Base-by-base conservation (phyloP, 2,888 invertebrate genomes). In the Nezara viridula region DNA sequence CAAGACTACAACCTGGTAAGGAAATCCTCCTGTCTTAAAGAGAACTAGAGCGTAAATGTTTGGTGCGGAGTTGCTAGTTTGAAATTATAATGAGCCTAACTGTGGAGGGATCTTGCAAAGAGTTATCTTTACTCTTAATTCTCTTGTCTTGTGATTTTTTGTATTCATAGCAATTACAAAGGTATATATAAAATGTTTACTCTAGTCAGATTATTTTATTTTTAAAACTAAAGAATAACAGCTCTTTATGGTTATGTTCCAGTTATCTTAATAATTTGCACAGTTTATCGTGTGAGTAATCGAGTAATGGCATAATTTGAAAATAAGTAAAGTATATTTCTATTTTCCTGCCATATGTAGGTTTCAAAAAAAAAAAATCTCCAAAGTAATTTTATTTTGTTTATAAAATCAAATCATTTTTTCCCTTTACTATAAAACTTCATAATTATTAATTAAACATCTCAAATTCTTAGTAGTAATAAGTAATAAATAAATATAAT, bases 81-180 rank as follows among this genome's bases (percentile, higher is more conserved):
- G 81, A 47, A 81, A 44, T 81, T 81, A 81, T 81, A 81, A 81
- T 81, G 14, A 81, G 44, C 44, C 24, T 81, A 77, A 73, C 73
- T 32, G 27, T 19, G 32, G 73, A n/a, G 73, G 10, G 2, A 77
- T n/a, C 81, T n/a, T n/a, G 21, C 40, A 40, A 12, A 14, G n/a
- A 44, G 81, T 44, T 24, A 47, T 81, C 81, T 81, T 81, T 44
- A 37, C 19, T 37, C 19, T 37, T 73, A 19, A 73, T 73, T 73
- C 37, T 37, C 10, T 37, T 0, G 1, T 37, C 66, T 73, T 37
- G 37, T 37, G 7, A 10, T 32, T 32, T n/a, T 32, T 73, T 19
- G 37, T 73, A 32, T 73, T 73, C 66, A 73, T 73, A 73, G 21
- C 37, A 0, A 24, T 27, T n/a, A n/a, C n/a, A 14, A 2, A 14